Evolutionary conservation across 2,797 vertebrate species (phyloP).

Genomic region (Acrossocheilus wenchowensis): DNA sequence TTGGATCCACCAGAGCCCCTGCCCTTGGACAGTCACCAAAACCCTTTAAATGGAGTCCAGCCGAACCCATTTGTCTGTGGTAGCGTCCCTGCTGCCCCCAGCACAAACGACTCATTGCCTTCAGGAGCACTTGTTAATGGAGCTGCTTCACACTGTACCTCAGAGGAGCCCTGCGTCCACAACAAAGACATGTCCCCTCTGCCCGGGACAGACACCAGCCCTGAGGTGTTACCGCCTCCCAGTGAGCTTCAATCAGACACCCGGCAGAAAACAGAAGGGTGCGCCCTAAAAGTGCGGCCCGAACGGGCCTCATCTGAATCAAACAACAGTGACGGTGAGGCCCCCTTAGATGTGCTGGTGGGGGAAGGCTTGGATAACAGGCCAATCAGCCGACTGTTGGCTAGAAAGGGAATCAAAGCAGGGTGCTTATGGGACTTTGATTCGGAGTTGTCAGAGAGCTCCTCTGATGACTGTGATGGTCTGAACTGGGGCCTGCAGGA

Average conservation of each 20-base stretch:
- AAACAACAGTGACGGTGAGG: constrained; percentile 83
- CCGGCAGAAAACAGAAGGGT: constrained; percentile 88
- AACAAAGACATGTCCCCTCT: constrained; percentile 88
- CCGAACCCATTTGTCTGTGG: constrained; percentile 89
- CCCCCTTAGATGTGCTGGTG: constrained; percentile 80
- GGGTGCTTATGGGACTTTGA: constrained; percentile 75
- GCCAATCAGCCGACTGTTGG: constrained; percentile 85
- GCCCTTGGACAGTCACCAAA: constrained; percentile 89
- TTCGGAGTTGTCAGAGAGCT: constrained; percentile 79
- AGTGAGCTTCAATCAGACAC: constrained; percentile 90
- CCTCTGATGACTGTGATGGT: constrained; percentile 82
- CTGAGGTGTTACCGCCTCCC: constrained; percentile 84
- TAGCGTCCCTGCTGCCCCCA: constrained; percentile 90
- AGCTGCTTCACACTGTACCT: constrained; percentile 94
- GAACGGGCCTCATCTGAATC: constrained; percentile 87
- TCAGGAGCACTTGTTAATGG: constrained; percentile 96
- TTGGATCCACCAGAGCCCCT: constrained; percentile 83
- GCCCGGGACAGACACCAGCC: constrained; percentile 84
- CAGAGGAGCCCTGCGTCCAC: constrained; percentile 89
- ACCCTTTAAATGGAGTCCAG: constrained; percentile 97
- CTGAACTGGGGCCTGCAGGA: constrained; percentile 85
- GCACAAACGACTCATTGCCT: constrained; percentile 88
- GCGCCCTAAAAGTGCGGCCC: constrained; percentile 88
- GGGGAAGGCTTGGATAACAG: constrained; percentile 82
- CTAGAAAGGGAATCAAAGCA: constrained; percentile 79